Conservation (phyloP, 2,113 vertebrate genomes). For the Poeciliopsis prolifica region DNA sequence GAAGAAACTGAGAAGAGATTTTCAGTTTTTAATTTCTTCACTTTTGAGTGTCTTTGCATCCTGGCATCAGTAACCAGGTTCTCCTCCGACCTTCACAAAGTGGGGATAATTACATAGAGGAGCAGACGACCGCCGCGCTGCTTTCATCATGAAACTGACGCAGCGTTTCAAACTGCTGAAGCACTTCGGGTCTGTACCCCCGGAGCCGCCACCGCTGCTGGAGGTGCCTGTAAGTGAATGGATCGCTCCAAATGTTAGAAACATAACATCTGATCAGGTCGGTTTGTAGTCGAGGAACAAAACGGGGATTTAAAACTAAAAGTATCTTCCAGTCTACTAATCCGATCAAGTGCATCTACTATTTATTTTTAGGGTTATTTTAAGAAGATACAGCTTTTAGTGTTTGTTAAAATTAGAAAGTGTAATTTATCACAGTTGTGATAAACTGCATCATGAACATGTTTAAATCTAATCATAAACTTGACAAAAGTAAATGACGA, state of each 20-base stretch:
- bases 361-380: neutral
- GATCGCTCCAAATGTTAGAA: neutral
- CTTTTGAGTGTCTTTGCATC: neutral
- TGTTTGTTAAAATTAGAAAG: neutral
- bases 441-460: neutral
- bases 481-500: neutral
- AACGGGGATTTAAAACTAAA: neutral
- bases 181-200: conserved; percentile 70
- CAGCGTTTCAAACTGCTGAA: conserved; percentile 70
- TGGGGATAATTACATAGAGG: conserved; percentile 8
- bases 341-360: neutral
- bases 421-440: neutral
- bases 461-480: neutral
- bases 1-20: neutral
- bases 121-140: neutral
- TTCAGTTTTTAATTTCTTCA: neutral
- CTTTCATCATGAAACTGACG: conserved; percentile 61
- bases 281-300: too few relatives aligned
- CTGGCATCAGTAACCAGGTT: neutral
- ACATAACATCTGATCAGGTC: neutral
- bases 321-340: neutral
- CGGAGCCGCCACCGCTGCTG: conserved; percentile 64
- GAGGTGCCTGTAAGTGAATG: conserved; percentile 73
- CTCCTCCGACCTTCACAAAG: neutral
- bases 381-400: neutral